These are phyloP conservation scores for Watersipora subatra DNA, from an alignment of 1,140 invertebrate genomes.

Conservation along the genomic window DNA sequence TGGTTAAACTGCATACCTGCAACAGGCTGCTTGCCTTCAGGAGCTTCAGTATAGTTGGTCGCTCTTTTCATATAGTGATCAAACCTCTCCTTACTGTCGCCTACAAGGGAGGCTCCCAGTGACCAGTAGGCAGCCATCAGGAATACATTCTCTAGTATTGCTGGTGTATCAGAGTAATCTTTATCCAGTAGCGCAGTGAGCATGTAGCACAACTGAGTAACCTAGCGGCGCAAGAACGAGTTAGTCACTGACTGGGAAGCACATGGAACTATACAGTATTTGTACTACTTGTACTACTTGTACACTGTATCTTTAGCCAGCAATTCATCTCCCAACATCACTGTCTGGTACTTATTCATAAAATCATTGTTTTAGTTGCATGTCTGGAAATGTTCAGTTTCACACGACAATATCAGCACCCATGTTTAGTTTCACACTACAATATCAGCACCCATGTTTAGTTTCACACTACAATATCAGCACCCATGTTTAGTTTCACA, in stretches of 20 bases:
- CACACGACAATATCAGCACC: too few species aligned
- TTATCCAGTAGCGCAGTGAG: constrained; percentile 47
- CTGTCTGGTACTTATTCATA: background rate
- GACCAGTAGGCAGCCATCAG: constrained; percentile 62
- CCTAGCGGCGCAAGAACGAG: too few species aligned
- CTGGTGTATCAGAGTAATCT: too few species aligned
- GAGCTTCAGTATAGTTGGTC: constrained; percentile 46
- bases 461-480: too few species aligned
- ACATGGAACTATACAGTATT: too few species aligned
- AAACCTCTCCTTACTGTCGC: constrained; percentile 50
- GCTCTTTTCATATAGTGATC: constrained; percentile 61
- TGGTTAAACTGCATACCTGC: background rate
- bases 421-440: too few species aligned
- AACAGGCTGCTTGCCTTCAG: background rate
- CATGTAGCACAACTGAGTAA: constrained; percentile 59
- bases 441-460: too few species aligned
- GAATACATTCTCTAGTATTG: constrained; percentile 56
- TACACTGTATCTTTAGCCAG: background rate
- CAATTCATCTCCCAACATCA: background rate
- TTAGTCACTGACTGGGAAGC: too few species aligned
- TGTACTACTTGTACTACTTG: too few species aligned
- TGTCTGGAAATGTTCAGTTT: too few species aligned
- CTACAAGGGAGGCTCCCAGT: constrained; percentile 56
- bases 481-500: too few species aligned
- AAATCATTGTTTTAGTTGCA: too few species aligned